Conservation (phyloP, 1,140 invertebrate species). For the Drosophila grimshawi region DNA sequence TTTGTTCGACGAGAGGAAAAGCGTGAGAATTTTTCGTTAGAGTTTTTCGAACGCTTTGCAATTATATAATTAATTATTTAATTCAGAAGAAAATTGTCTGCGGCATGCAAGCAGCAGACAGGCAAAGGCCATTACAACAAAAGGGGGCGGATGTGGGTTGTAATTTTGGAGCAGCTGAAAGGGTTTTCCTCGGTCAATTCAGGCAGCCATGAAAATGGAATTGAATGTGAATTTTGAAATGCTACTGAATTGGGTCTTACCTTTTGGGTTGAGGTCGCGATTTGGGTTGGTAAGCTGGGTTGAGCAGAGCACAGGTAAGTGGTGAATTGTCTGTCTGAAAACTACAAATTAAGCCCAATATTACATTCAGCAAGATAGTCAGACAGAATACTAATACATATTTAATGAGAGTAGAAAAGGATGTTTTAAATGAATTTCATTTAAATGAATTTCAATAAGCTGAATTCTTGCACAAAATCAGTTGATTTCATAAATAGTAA, state of each 20-base stretch:
- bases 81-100: conserved; percentile 63
- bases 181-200: not conserved
- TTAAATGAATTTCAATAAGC: no score
- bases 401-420: no score
- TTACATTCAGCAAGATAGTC: no score
- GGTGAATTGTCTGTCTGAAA: no score
- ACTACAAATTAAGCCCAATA: no score
- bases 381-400: no score
- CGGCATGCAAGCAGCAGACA: conserved; percentile 45
- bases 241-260: not conserved
- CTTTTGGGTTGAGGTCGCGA: not conserved
- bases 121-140: conserved; percentile 13
- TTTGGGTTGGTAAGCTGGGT: not conserved
- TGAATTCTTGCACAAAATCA: no score
- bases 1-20: not conserved
- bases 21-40: conserved; percentile 56
- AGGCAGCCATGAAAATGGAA: conserved; percentile 7
- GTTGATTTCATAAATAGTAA: no score
- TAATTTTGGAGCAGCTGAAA: not conserved
- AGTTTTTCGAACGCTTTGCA: conserved; percentile 40
- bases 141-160: not conserved
- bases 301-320: not conserved
- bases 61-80: conserved; percentile 69
- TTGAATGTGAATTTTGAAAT: conserved; percentile 1
- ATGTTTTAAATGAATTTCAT: no score